A percentile compares a stretch with the other conserved stretches of the same genome.
Conservation (phyloP, 2,888 invertebrate genomes). For the Euclidia mi region DNA sequence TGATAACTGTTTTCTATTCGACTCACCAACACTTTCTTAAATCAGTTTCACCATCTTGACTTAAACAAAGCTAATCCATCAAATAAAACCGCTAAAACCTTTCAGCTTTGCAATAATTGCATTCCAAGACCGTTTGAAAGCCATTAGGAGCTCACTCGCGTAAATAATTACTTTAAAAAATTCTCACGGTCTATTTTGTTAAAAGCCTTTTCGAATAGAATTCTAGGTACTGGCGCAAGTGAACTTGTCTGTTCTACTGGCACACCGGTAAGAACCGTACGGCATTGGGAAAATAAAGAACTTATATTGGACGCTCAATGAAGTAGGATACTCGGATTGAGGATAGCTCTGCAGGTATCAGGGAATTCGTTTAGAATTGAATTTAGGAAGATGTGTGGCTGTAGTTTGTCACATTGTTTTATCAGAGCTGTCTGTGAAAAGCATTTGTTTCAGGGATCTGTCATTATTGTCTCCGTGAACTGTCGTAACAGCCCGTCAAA, state of each 20-base stretch:
- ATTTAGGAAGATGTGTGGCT: no score
- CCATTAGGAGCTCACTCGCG: slow-evolving; percentile 38
- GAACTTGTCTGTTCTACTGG: slow-evolving; percentile 37
- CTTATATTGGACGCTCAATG: slow-evolving; percentile 56
- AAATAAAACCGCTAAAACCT: slow-evolving; percentile 23
- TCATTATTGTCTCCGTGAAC: no score
- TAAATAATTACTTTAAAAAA: slow-evolving; percentile 63
- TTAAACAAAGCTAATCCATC: slow-evolving; percentile 24
- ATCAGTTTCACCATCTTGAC: slow-evolving; percentile 11
- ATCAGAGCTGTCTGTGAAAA: no score
- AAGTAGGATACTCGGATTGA: slow-evolving; percentile 24
- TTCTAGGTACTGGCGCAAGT: slow-evolving; percentile 50
- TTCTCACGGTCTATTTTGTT: slow-evolving; percentile 58
- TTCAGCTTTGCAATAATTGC: slow-evolving; percentile 36
- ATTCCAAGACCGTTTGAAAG: slow-evolving; percentile 42
- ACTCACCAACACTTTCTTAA: no score
- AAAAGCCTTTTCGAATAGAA: slow-evolving; percentile 66
- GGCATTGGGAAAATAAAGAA: slow-evolving; percentile 54
- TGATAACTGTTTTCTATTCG: no score
- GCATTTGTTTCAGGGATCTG: no score
- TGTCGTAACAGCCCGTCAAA: no score
- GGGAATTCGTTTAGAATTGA: no score
- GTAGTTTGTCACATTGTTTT: no score
- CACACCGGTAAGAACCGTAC: slow-evolving; percentile 43
- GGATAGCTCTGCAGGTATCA: slow-evolving; percentile 29